Evolutionary conservation across 2,113 vertebrate genomes (phyloP).

Genomic region (Aleadryas rufinucha): DNA sequence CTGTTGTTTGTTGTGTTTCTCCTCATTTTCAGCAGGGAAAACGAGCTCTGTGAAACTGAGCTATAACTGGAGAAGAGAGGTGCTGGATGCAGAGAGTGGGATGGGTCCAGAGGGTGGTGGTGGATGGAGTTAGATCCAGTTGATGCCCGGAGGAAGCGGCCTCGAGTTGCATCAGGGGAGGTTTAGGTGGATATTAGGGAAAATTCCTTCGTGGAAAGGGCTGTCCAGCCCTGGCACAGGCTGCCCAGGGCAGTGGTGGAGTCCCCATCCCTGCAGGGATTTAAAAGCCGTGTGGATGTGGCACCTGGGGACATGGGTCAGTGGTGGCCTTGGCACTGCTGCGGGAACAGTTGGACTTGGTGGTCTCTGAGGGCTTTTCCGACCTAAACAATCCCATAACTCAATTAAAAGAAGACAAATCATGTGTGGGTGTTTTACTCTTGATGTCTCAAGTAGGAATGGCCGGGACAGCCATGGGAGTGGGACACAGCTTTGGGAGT

Average conservation of each 20-base stretch:
- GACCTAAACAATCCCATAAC: background rate
- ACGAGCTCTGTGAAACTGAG: background rate
- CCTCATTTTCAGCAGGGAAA: background rate
- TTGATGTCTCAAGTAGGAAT: background rate
- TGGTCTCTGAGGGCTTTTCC: background rate
- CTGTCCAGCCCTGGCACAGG: background rate
- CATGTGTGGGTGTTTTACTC: rapidly evolving
- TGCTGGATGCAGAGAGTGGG: no score
- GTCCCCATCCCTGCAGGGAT: background rate
- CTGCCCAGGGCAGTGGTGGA: background rate
- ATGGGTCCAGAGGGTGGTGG: no score
- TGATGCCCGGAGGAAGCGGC: rapidly evolving
- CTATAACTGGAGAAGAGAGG: background rate
- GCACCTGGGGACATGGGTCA: background rate
- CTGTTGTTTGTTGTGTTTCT: background rate
- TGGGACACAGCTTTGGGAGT: background rate
- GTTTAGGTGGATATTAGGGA: background rate
- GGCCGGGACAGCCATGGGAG: background rate
- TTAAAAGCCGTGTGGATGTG: background rate
- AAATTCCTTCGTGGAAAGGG: background rate
- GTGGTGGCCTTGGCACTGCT: background rate
- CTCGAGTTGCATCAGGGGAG: background rate
- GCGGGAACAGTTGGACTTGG: rapidly evolving
- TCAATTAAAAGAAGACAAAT: background rate
- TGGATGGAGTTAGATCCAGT: background rate